Evolutionary conservation across 1,140 invertebrate species (phyloP).

Genomic region (Tachypleus tridentatus): DNA sequence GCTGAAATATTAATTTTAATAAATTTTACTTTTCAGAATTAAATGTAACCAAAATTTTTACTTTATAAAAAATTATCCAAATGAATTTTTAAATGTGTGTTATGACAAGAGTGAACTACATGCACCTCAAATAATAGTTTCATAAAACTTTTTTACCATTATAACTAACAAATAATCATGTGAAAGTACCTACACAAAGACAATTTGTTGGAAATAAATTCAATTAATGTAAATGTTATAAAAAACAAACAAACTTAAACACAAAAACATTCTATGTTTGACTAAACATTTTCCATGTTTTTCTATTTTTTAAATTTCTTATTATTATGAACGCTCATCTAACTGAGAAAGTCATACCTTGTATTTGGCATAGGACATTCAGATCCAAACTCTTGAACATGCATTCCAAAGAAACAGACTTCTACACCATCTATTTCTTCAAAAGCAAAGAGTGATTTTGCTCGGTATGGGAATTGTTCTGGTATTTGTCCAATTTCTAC

Average conservation of each 20-base stretch:
- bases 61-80: too few species aligned
- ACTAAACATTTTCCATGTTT: neutral
- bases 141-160: too few species aligned
- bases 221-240: too few species aligned
- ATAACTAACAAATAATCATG: too few species aligned
- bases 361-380: conserved; percentile 91
- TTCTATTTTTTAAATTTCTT: neutral
- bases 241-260: neutral
- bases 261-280: neutral
- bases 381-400: conserved; percentile 99
- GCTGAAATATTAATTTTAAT: too few species aligned
- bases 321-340: neutral
- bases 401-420: conserved; percentile 99
- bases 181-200: too few species aligned
- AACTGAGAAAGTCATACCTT: conserved; percentile 29
- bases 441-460: conserved; percentile 98
- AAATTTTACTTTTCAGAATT: too few species aligned
- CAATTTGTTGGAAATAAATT: too few species aligned
- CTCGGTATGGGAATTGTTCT: conserved; percentile 89
- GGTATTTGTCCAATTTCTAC: conserved; percentile 77
- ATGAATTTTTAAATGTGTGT: too few species aligned
- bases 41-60: too few species aligned
- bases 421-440: conserved; percentile 97
- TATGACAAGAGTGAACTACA: too few species aligned
- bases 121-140: too few species aligned